phyloP scores from a whole-genome alignment of 1,140 invertebrate genomes.

The Trigoniulus corallinus region DNA sequence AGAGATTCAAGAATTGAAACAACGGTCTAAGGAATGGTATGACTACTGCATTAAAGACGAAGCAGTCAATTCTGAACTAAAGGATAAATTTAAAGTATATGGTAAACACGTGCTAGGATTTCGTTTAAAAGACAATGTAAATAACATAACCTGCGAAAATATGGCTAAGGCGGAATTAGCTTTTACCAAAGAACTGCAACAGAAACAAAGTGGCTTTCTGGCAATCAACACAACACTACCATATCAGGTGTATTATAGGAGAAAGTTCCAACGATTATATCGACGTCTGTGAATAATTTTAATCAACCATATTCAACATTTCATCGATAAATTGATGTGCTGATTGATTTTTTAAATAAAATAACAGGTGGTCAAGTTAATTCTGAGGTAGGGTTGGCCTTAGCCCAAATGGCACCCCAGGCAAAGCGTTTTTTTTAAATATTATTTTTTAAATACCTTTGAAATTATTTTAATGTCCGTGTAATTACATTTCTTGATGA shows the following conservation, averaged over 20 bases:
- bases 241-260: background rate
- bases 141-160: background rate
- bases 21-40: background rate
- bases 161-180: slow-evolving; percentile 4
- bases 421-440: no score
- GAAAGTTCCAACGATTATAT: no score
- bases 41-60: background rate
- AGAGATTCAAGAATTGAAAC: background rate
- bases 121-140: background rate
- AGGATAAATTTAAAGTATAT: background rate
- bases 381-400: no score
- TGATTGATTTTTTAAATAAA: no score
- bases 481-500: no score
- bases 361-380: no score
- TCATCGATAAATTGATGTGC: no score
- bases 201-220: background rate
- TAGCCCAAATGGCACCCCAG: no score
- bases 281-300: no score
- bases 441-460: no score
- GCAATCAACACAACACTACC: background rate
- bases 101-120: slow-evolving; percentile 3
- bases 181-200: background rate
- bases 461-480: no score
- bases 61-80: background rate
- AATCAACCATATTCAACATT: no score